A percentile compares a stretch with the other conserved stretches of the same genome.
Evolutionary conservation across 2,888 invertebrate species (phyloP).

Genomic region (Saturnia pavonia): DNA sequence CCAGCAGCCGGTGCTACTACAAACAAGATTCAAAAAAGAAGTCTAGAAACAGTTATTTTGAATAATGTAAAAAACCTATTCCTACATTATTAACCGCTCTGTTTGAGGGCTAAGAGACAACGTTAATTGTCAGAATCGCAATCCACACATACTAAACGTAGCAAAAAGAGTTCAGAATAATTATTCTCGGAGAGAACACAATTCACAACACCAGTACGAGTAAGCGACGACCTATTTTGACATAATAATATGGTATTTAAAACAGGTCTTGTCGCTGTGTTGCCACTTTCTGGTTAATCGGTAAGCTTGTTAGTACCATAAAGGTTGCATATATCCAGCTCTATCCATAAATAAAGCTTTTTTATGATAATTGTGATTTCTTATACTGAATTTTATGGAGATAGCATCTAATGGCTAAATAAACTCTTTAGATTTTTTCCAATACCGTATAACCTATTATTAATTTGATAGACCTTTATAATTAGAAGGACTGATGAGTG

Average conservation of each 20-base stretch:
- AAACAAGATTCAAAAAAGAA: background rate
- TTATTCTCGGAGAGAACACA: background rate
- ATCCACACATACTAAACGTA: background rate
- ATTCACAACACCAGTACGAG: background rate
- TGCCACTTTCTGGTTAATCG: conserved; percentile 13
- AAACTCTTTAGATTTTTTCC: background rate
- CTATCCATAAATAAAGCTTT: conserved; percentile 9
- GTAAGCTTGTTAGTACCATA: conserved; percentile 19
- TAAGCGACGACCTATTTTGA: conserved; percentile 1
- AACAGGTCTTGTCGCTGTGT: conserved; percentile 17
- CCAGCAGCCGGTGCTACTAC: conserved; percentile 1
- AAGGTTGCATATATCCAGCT: conserved; percentile 9
- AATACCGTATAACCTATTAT: background rate
- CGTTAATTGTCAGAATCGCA: background rate
- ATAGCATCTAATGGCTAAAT: background rate
- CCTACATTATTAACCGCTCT: background rate
- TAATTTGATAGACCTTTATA: background rate
- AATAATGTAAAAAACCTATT: conserved; percentile 3
- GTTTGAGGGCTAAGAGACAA: background rate
- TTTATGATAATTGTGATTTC: conserved; percentile 9
- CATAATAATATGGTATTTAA: conserved; percentile 22
- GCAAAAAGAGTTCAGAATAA: background rate
- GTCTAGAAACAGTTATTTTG: conserved; percentile 4
- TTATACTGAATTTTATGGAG: background rate
- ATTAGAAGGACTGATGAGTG: background rate